phyloP scores from a whole-genome alignment of 92 coral and sea anemone species.

The Metridium senile region DNA sequence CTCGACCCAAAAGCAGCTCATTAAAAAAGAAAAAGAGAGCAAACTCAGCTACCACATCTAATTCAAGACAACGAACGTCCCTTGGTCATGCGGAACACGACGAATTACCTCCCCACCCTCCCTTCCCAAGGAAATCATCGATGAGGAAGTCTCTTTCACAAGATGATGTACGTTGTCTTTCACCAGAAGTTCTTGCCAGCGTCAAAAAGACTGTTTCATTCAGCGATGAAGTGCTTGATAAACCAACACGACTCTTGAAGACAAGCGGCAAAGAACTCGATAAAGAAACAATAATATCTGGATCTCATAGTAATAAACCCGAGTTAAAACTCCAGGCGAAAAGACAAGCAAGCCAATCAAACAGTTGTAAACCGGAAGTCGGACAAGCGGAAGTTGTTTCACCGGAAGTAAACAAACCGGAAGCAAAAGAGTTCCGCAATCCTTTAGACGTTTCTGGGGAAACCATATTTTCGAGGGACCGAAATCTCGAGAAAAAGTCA shows the following conservation, averaged over 20 bases:
- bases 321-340: no score
- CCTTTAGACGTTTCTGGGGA: background rate
- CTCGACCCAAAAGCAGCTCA: slow-evolving; percentile 64
- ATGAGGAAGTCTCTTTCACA: slow-evolving; percentile 58
- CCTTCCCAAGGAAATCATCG: slow-evolving; percentile 39
- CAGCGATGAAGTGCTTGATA: slow-evolving; percentile 41
- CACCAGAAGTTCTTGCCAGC: slow-evolving; percentile 40
- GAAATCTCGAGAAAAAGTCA: background rate
- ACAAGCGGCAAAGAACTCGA: background rate
- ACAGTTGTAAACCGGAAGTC: background rate
- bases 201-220: slow-evolving; percentile 51
- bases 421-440: background rate
- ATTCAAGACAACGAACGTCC: background rate
- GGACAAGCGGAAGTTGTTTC: background rate
- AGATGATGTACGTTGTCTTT: slow-evolving; percentile 52
- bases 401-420: background rate
- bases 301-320: background rate
- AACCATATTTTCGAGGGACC: background rate
- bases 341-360: no score
- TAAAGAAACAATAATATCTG: background rate
- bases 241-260: slow-evolving; percentile 16
- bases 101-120: slow-evolving; percentile 18
- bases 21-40: slow-evolving; percentile 31
- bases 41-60: slow-evolving; percentile 4
- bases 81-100: background rate